These are phyloP conservation scores for Cheilosia impressa DNA, from an alignment of 2,888 invertebrate species.

Conservation along the genomic window DNA sequence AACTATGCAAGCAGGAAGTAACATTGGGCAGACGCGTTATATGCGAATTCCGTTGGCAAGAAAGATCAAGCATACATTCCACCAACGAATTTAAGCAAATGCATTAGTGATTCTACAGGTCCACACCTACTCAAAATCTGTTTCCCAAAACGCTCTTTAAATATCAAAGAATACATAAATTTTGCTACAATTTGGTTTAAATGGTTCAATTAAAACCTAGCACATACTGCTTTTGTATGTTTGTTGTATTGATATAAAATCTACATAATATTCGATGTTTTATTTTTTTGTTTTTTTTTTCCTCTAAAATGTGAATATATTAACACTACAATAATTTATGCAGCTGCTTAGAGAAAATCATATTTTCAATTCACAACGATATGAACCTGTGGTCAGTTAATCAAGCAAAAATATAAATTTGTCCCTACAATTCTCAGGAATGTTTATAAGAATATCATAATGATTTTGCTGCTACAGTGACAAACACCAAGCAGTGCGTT, in stretches of 20 bases:
- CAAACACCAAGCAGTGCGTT: background rate
- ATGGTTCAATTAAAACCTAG: slow-evolving; percentile 19
- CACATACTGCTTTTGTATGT: slow-evolving; percentile 16
- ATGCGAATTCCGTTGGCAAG: too few relatives aligned
- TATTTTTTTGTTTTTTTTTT: slow-evolving; percentile 38
- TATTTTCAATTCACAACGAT: slow-evolving; percentile 7
- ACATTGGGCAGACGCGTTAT: too few relatives aligned
- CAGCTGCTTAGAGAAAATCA: slow-evolving; percentile 40
- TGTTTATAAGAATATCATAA: slow-evolving; percentile 17
- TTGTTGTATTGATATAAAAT: slow-evolving; percentile 70
- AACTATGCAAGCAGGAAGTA: too few relatives aligned
- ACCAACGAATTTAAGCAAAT: too few relatives aligned
- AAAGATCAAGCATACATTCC: too few relatives aligned
- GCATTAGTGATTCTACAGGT: too few relatives aligned
- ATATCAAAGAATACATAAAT: slow-evolving; percentile 21
- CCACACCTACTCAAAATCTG: background rate
- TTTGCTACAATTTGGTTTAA: slow-evolving; percentile 12
- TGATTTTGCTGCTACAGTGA: background rate
- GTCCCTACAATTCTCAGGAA: slow-evolving; percentile 18
- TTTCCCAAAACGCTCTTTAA: slow-evolving; percentile 15
- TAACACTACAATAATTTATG: slow-evolving; percentile 46
- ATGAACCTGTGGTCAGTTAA: background rate
- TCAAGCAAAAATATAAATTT: background rate
- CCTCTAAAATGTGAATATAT: slow-evolving; percentile 47
- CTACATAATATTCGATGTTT: slow-evolving; percentile 75